Evolutionary conservation across 2,797 vertebrate genomes (phyloP).

Genomic region (Phyllotis vaccarum): DNA sequence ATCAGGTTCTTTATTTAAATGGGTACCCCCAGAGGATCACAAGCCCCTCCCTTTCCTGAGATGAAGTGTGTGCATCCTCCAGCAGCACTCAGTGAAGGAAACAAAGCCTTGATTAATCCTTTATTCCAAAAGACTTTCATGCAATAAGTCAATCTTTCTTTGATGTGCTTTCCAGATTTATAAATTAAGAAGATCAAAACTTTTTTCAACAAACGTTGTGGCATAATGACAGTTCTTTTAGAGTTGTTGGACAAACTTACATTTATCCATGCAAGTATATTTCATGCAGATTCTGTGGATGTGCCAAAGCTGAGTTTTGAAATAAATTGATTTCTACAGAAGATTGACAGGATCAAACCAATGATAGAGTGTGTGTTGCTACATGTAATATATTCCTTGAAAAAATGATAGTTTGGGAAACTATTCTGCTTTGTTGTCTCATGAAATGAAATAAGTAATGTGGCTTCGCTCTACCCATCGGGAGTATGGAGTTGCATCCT

Average conservation of each 20-base stretch:
- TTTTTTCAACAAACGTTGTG: constrained; percentile 24
- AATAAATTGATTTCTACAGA: neutral
- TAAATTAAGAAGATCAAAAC: constrained; percentile 49
- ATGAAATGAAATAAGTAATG: neutral
- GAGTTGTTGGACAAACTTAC: constrained; percentile 54
- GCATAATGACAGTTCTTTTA: constrained; percentile 49
- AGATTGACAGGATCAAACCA: neutral
- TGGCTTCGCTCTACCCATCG: neutral
- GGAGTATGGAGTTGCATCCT: neutral
- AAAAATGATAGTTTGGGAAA: neutral
- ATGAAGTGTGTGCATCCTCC: neutral
- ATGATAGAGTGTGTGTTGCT: neutral
- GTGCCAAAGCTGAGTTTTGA: neutral
- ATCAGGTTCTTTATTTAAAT: neutral
- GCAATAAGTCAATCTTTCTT: constrained; percentile 45
- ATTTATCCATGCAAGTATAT: neutral
- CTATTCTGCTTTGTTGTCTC: neutral
- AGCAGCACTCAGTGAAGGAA: fast-evolving
- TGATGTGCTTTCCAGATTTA: constrained; percentile 62
- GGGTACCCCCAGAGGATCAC: neutral
- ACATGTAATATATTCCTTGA: neutral
- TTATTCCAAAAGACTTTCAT: constrained; percentile 3
- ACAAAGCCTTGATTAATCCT: neutral
- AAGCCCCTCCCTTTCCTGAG: neutral
- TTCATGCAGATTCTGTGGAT: neutral